Conservation (phyloP, 2,888 invertebrate genomes). For the Ichneumoninae sp. region DNA sequence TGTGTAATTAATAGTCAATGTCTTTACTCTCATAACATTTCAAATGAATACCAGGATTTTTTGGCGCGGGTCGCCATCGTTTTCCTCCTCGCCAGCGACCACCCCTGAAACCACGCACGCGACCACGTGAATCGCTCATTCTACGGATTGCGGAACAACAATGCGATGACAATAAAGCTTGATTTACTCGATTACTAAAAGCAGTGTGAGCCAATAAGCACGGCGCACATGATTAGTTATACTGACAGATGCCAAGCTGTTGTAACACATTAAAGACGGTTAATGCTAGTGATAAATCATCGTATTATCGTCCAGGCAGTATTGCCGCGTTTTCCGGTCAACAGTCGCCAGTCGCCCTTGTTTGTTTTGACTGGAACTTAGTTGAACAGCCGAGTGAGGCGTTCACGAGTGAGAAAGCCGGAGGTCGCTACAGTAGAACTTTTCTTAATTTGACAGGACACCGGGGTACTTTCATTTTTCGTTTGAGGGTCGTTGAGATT, state of each 20-base stretch:
- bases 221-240: not conserved
- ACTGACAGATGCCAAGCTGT: not conserved
- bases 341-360: not conserved
- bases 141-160: not conserved
- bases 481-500: too few species aligned
- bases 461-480: too few species aligned
- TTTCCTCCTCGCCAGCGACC: constrained; percentile 39
- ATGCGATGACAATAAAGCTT: constrained; percentile 1
- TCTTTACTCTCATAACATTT: not conserved
- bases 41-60: constrained; percentile 21
- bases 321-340: not conserved
- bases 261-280: not conserved
- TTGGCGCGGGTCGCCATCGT: constrained; percentile 7
- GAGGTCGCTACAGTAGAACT: not conserved
- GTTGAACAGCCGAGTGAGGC: not conserved
- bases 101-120: constrained; percentile 30
- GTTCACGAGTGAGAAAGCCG: not conserved
- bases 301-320: not conserved
- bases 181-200: not conserved
- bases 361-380: constrained; percentile 34
- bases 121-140: constrained; percentile 52
- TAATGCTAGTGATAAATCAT: not conserved
- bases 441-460: too few species aligned
- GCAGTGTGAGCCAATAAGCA: not conserved
- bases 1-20: too few species aligned